Evolutionary conservation across 2,888 invertebrate genomes (phyloP).

Genomic region (Leistus spinibarbis): DNA sequence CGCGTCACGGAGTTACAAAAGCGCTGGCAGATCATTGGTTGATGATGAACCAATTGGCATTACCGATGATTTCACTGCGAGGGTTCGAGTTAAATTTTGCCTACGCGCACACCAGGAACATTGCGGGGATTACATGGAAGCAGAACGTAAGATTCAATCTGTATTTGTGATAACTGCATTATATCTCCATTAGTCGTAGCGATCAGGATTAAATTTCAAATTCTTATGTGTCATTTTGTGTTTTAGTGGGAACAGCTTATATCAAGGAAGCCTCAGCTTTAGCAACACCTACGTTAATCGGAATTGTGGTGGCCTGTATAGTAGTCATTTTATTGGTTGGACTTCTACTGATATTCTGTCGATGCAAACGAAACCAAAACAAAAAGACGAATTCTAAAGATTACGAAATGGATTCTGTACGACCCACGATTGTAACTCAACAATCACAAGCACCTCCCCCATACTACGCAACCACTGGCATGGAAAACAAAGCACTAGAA

Average conservation of each 20-base stretch:
- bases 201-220: background rate
- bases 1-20: conserved; percentile 55
- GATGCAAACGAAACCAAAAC: conserved; percentile 79
- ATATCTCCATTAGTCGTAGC: background rate
- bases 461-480: conserved; percentile 84
- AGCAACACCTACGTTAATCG: conserved; percentile 78
- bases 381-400: conserved; percentile 87
- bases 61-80: conserved; percentile 67
- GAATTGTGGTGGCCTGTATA: conserved; percentile 78
- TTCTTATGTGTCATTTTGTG: background rate
- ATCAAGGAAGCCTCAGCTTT: conserved; percentile 79
- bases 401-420: conserved; percentile 88
- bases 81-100: conserved; percentile 82
- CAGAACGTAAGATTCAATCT: conserved; percentile 72
- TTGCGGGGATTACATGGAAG: conserved; percentile 83
- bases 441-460: conserved; percentile 88
- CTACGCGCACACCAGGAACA: conserved; percentile 79
- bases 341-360: conserved; percentile 81
- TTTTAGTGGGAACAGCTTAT: conserved; percentile 77
- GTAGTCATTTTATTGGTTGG: conserved; percentile 80
- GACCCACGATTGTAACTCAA: conserved; percentile 83
- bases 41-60: conserved; percentile 63
- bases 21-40: conserved; percentile 61
- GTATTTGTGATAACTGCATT: conserved; percentile 6
- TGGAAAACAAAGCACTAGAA: conserved; percentile 91